Evolutionary conservation across 2,888 invertebrate genomes (phyloP).

Genomic region (Acleris cristana): DNA sequence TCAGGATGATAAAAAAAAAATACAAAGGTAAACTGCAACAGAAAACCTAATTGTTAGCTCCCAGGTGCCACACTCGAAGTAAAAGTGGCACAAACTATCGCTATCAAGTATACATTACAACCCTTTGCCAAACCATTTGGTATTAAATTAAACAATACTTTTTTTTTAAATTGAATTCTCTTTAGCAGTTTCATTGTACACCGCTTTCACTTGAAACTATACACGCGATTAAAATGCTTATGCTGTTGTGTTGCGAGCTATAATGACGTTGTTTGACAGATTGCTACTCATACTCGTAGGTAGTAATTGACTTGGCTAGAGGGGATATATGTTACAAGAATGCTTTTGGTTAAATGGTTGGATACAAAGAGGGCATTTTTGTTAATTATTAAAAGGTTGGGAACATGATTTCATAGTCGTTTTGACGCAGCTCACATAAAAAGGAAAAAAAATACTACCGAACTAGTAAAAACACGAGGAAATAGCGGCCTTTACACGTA

Average conservation of each 20-base stretch:
- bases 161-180: slow-evolving; percentile 36
- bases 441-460: too few species aligned
- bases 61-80: slow-evolving; percentile 21
- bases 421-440: too few species aligned
- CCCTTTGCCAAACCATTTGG: slow-evolving; percentile 22
- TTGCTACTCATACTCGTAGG: slow-evolving; percentile 26
- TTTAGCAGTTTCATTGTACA: slow-evolving; percentile 28
- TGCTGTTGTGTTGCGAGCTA: background rate
- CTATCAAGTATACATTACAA: slow-evolving; percentile 26
- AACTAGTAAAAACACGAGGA: too few species aligned
- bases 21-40: too few species aligned
- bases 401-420: background rate
- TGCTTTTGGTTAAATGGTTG: slow-evolving; percentile 14
- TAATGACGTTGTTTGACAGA: slow-evolving; percentile 17
- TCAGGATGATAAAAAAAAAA: too few species aligned
- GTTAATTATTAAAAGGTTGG: background rate
- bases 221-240: slow-evolving; percentile 4
- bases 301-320: slow-evolving; percentile 34
- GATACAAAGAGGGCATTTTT: slow-evolving; percentile 3
- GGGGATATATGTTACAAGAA: slow-evolving; percentile 20
- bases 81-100: slow-evolving; percentile 20
- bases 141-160: slow-evolving; percentile 35
- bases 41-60: background rate
- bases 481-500: too few species aligned
- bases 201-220: slow-evolving; percentile 5